A percentile compares a stretch with the other conserved stretches of the same genome.
phyloP scores from a whole-genome alignment of 2,888 invertebrate species.

The Pedicia rivosa region DNA sequence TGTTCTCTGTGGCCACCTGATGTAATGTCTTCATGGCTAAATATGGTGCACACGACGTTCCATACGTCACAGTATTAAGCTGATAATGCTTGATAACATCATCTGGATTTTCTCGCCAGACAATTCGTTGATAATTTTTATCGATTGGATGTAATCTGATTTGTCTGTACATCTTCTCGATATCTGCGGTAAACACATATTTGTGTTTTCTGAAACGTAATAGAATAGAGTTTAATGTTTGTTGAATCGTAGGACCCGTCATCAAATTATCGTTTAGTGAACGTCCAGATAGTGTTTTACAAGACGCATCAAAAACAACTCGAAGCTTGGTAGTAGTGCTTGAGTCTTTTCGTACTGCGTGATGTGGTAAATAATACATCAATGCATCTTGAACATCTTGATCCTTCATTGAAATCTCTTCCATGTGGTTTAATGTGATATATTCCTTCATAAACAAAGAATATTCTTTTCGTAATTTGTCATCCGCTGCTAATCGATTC shows the following conservation, averaged over 20 bases:
- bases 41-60: constrained; percentile 8
- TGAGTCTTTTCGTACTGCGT: not conserved
- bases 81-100: constrained; percentile 7
- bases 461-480: not conserved
- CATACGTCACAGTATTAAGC: constrained; percentile 6
- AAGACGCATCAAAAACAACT: constrained; percentile 1
- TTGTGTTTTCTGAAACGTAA: constrained; percentile 4
- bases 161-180: constrained; percentile 10
- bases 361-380: not conserved
- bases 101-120: constrained; percentile 7
- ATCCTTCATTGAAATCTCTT: not conserved
- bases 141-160: constrained; percentile 2
- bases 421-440: not conserved
- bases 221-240: constrained; percentile 10
- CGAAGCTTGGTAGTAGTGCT: not conserved
- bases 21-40: constrained; percentile 7
- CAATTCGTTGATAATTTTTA: constrained; percentile 8
- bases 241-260: constrained; percentile 9
- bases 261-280: constrained; percentile 9
- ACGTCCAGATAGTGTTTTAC: constrained; percentile 3
- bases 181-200: constrained; percentile 9
- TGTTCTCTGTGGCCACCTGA: constrained; percentile 10
- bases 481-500: not conserved
- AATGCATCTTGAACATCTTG: too few relatives aligned
- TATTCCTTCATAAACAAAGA: not conserved